phyloP scores from a whole-genome alignment of 2,113 vertebrate species.

The Ifrita kowaldi region DNA sequence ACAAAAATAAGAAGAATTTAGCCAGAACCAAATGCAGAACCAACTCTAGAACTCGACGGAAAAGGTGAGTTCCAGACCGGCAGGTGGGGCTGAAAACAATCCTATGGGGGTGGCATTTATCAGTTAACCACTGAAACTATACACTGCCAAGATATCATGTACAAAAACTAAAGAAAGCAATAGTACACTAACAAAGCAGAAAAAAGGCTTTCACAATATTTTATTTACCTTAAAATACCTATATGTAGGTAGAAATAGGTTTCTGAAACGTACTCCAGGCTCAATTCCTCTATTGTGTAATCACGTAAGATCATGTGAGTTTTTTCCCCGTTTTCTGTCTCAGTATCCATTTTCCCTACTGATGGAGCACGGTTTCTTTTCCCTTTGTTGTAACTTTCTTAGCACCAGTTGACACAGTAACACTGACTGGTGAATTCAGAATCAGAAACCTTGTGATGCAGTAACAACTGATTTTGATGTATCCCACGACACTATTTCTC shows the following conservation, averaged over 20 bases:
- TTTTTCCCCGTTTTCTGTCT: not conserved
- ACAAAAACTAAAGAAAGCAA: not conserved
- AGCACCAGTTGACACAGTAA: not conserved
- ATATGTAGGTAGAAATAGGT: not conserved
- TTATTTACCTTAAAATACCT: not conserved
- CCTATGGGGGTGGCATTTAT: not conserved
- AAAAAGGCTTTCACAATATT: not conserved
- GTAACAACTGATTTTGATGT: not conserved
- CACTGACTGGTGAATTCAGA: not conserved
- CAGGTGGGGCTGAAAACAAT: conserved; percentile 61
- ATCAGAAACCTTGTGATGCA: not conserved
- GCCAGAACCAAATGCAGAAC: not conserved
- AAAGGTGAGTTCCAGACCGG: conserved; percentile 34
- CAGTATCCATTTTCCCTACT: not conserved
- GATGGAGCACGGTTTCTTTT: not conserved
- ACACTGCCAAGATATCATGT: not conserved
- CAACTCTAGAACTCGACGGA: conserved; percentile 21
- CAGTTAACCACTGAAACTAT: not conserved
- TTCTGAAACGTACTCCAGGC: not conserved
- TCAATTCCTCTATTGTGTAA: not conserved
- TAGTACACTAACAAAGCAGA: not conserved
- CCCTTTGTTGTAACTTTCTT: not conserved
- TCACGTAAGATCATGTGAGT: not conserved
- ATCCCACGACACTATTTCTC: not conserved
- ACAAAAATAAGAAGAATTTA: not conserved